Percentiles rank a stretch among this genome's conserved stretches.
Evolutionary conservation across 2,113 vertebrate species (phyloP).

Genomic region (Uria aalge): DNA sequence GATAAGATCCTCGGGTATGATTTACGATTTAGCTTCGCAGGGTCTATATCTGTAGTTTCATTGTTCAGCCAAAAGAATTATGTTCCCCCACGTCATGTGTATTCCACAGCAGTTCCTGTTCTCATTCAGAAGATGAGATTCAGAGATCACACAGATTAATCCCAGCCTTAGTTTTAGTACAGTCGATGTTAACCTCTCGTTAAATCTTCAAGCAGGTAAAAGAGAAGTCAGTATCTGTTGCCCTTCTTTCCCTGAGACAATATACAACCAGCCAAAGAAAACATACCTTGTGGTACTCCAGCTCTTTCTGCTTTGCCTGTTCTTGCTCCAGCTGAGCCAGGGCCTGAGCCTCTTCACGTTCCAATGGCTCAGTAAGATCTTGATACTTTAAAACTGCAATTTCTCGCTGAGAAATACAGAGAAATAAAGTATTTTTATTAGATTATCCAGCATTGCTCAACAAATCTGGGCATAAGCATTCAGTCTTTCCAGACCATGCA

Average conservation of each 20-base stretch:
- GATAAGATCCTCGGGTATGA: background rate
- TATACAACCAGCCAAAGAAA: background rate
- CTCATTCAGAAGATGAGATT: background rate
- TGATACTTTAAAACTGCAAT: conserved; percentile 71
- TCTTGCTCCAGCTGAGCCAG: conserved; percentile 50
- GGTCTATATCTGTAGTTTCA: background rate
- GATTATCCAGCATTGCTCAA: background rate
- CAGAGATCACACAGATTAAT: background rate
- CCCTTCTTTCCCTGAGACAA: background rate
- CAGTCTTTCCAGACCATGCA: background rate
- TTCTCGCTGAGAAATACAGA: conserved; percentile 70
- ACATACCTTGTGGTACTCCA: conserved; percentile 79
- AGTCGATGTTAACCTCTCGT: background rate
- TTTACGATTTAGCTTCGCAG: background rate
- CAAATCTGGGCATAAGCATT: background rate
- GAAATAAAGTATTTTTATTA: background rate
- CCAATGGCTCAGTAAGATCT: conserved; percentile 66
- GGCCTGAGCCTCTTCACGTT: conserved; percentile 58
- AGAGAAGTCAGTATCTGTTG: background rate
- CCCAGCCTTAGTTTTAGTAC: background rate
- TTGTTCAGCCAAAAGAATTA: conserved; percentile 10
- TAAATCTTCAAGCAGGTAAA: conserved; percentile 3
- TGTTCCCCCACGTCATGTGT: background rate
- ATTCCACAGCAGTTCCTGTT: background rate
- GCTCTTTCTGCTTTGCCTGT: conserved; percentile 49